phyloP scores from a whole-genome alignment of 2,797 vertebrate genomes.

The Sus cebifrons region DNA sequence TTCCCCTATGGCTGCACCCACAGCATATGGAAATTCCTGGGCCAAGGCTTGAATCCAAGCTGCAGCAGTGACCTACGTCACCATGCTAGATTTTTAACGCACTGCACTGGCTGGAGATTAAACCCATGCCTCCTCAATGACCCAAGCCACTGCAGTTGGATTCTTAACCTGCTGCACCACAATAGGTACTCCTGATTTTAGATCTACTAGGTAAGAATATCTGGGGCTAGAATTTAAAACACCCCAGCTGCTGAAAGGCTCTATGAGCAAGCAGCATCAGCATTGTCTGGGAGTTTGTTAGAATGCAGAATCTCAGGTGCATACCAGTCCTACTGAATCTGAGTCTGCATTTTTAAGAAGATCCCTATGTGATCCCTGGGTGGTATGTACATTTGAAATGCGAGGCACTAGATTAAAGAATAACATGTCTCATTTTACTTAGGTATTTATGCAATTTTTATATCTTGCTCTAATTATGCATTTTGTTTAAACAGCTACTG shows the following conservation, averaged over 20 bases:
- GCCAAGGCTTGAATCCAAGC: too few species aligned
- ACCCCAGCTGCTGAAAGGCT: neutral
- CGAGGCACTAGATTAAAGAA: neutral
- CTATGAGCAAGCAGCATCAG: neutral
- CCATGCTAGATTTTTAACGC: too few species aligned
- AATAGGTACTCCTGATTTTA: neutral
- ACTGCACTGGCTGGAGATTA: too few species aligned
- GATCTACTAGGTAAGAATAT: neutral
- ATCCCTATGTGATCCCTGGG: neutral
- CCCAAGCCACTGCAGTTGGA: too few species aligned
- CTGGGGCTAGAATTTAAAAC: neutral
- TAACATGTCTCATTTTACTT: neutral
- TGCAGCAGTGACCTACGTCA: too few species aligned
- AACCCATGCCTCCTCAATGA: too few species aligned
- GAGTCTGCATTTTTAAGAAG: neutral
- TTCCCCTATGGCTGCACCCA: too few species aligned
- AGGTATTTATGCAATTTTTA: neutral
- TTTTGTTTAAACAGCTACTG: constrained; percentile 40
- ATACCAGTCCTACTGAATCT: neutral
- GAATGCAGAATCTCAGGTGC: neutral
- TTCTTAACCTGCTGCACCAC: too few species aligned
- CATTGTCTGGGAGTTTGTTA: neutral
- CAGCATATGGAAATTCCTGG: too few species aligned
- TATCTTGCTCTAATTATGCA: neutral
- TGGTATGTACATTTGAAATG: neutral